These are phyloP conservation scores for Euura lappo DNA, from an alignment of 1,140 invertebrate genomes.

Conservation along the genomic window DNA sequence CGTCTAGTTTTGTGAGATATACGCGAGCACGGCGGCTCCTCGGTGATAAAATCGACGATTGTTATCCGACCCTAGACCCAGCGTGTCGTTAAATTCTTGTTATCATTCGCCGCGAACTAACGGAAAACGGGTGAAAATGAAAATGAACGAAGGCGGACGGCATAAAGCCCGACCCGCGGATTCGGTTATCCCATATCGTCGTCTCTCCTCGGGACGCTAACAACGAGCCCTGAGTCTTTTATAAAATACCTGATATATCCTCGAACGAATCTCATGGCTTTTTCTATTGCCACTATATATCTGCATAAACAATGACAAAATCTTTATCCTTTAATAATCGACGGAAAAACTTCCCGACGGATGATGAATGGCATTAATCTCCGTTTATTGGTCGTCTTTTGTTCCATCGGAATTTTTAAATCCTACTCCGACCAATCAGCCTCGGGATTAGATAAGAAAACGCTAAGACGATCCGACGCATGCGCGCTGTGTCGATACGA, in stretches of 20 bases:
- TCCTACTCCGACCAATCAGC: slow-evolving; percentile 21
- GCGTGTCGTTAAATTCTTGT: too few relatives aligned
- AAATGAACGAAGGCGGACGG: neutral
- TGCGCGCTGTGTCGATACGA: too few relatives aligned
- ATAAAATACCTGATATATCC: slow-evolving; percentile 25
- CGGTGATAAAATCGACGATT: too few relatives aligned
- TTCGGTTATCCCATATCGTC: neutral
- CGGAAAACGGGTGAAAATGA: neutral
- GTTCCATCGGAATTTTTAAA: slow-evolving; percentile 25
- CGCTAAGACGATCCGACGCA: slow-evolving; percentile 10
- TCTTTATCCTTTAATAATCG: slow-evolving; percentile 30
- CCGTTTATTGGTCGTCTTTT: slow-evolving; percentile 22
- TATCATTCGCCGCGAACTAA: too few relatives aligned
- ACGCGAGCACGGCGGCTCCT: too few relatives aligned
- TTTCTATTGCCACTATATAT: slow-evolving; percentile 19
- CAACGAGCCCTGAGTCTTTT: neutral
- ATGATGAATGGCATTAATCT: slow-evolving; percentile 14
- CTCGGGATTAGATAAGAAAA: slow-evolving; percentile 20
- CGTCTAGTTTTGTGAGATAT: neutral
- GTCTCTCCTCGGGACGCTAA: neutral
- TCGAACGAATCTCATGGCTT: slow-evolving; percentile 28
- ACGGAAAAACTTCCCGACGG: slow-evolving; percentile 28
- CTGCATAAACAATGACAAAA: slow-evolving; percentile 27
- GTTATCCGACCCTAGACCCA: too few relatives aligned
- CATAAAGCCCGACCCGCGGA: neutral